Evolutionary conservation across 2,797 vertebrate genomes (phyloP).

Genomic region (Antrozous pallidus): DNA sequence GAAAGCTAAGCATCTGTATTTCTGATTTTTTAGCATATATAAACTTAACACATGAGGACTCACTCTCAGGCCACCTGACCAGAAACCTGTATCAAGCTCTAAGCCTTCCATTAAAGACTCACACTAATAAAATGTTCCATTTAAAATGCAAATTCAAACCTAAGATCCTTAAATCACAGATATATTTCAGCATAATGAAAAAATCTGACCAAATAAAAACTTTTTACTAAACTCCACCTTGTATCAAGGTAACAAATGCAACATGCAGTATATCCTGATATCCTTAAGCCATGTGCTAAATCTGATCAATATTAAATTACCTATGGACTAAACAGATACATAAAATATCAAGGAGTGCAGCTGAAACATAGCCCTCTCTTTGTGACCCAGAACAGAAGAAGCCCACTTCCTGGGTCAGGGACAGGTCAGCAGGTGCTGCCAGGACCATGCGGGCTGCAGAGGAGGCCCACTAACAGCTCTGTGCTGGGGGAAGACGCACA

Average conservation of each 20-base stretch:
- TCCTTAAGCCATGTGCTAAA: neutral
- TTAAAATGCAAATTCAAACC: slow-evolving; percentile 4
- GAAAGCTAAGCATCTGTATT: neutral
- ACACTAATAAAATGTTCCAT: neutral
- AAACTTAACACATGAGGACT: neutral
- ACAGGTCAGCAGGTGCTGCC: neutral
- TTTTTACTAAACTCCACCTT: neutral
- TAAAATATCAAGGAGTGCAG: neutral
- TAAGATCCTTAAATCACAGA: neutral
- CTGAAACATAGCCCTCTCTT: neutral
- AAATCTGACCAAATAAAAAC: slow-evolving; percentile 1
- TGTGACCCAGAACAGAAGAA: neutral
- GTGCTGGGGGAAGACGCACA: neutral
- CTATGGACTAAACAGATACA: neutral
- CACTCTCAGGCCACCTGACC: neutral
- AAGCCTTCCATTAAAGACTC: neutral
- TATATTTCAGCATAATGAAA: neutral
- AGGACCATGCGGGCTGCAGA: neutral
- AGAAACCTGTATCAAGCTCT: slow-evolving; percentile 1
- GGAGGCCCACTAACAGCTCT: neutral
- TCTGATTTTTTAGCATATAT: neutral
- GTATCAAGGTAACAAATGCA: slow-evolving; percentile 9
- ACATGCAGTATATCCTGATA: neutral
- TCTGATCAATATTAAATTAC: neutral
- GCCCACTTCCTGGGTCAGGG: neutral